Conservation (phyloP, 2,888 invertebrate genomes). For the Thereva nobilitata region DNA sequence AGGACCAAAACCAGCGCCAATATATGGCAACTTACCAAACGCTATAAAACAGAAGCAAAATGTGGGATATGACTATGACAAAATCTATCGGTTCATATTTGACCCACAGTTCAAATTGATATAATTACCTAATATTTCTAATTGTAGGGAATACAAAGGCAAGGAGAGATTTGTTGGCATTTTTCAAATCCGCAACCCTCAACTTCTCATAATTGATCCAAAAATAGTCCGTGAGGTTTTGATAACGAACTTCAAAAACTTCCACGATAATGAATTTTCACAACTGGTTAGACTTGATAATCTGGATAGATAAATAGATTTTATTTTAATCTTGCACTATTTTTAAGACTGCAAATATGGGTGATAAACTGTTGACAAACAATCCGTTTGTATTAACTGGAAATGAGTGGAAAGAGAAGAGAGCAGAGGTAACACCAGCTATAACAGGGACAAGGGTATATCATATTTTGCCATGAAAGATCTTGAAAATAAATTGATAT, state of each 20-base stretch:
- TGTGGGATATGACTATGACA: constrained; percentile 47
- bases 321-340: too few relatives aligned
- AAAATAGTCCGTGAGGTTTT: constrained; percentile 50
- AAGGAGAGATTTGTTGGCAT: constrained; percentile 49
- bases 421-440: constrained; percentile 60
- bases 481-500: too few relatives aligned
- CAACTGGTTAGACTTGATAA: background rate
- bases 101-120: too few relatives aligned
- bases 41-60: constrained; percentile 42
- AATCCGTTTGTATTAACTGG: constrained; percentile 60
- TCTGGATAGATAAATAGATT: too few relatives aligned
- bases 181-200: constrained; percentile 46
- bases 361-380: constrained; percentile 48
- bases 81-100: constrained; percentile 49
- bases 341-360: constrained; percentile 17
- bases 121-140: too few relatives aligned
- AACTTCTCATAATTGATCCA: constrained; percentile 49
- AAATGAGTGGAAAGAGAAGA: constrained; percentile 59
- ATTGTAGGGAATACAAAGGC: constrained; percentile 39
- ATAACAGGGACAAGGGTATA: constrained; percentile 60
- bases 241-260: constrained; percentile 50
- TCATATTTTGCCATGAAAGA: too few relatives aligned
- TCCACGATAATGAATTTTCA: constrained; percentile 41
- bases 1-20: constrained; percentile 47
- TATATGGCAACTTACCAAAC: constrained; percentile 49